These are phyloP conservation scores for Podarcis cretensis DNA, from an alignment of 2,113 vertebrate genomes.

Conservation along the genomic window DNA sequence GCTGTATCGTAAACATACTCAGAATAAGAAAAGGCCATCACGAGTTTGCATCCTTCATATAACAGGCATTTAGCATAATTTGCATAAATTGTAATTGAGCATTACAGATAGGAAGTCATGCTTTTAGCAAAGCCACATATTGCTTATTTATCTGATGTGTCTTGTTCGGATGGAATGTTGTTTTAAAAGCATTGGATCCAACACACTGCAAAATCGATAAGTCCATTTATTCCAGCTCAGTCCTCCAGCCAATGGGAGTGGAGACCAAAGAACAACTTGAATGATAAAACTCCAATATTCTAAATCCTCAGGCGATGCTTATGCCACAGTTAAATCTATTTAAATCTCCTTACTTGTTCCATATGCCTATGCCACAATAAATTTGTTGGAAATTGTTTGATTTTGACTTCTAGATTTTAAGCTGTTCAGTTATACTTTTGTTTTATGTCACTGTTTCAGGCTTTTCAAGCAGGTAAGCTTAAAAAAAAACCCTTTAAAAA, in stretches of 20 bases:
- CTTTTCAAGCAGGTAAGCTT: background rate
- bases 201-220: background rate
- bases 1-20: background rate
- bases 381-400: background rate
- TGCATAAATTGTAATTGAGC: background rate
- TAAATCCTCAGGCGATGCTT: background rate
- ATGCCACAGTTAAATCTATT: background rate
- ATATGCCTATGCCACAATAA: background rate
- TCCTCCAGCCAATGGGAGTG: background rate
- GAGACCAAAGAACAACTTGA: too few relatives aligned
- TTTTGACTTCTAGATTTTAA: background rate
- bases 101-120: background rate
- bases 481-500: background rate
- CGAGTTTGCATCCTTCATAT: background rate
- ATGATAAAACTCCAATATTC: background rate
- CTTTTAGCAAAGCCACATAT: background rate
- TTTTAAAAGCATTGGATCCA: background rate
- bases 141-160: background rate
- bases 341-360: background rate
- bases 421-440: background rate
- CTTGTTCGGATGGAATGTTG: background rate
- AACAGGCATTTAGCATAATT: background rate
- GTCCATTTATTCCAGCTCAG: background rate
- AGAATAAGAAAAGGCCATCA: slow-evolving; percentile 15
- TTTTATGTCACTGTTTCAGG: background rate